A percentile compares a stretch with the other conserved stretches of the same genome.
These are phyloP conservation scores for Metallyticus violacea DNA, from an alignment of 2,888 invertebrate genomes.

Conservation along the genomic window DNA sequence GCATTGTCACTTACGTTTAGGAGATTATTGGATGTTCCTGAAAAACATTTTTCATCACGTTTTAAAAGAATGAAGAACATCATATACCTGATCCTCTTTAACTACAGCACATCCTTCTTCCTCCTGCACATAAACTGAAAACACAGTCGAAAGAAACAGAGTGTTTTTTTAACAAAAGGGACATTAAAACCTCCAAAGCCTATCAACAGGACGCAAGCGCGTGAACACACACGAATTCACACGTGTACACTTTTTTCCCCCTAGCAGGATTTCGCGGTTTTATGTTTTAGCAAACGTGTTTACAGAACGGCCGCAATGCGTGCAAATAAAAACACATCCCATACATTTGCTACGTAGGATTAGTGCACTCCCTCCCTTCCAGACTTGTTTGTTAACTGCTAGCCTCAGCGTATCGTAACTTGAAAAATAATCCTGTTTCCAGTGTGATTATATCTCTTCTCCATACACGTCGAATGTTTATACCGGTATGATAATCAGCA, in stretches of 20 bases:
- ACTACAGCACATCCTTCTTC: no score
- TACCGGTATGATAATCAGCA: background rate
- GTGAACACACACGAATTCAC: background rate
- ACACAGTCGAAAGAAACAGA: background rate
- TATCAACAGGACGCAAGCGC: background rate
- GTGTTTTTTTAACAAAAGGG: background rate
- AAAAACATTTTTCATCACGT: no score
- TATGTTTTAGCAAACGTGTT: background rate
- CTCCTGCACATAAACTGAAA: no score
- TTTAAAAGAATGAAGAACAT: no score
- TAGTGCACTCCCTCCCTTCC: background rate
- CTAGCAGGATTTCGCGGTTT: background rate
- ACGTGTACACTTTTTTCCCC: background rate
- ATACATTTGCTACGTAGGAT: background rate
- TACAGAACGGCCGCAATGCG: background rate
- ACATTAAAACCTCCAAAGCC: background rate
- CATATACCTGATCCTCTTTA: no score
- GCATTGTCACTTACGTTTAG: no score
- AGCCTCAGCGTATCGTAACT: background rate
- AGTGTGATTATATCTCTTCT: background rate
- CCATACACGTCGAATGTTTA: background rate
- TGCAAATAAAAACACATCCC: background rate
- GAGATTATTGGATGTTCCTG: no score
- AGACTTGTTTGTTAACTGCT: no score
- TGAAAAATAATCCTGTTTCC: background rate